Evolutionary conservation across 2,888 invertebrate genomes (phyloP).

Genomic region (Drosophila mimetica): DNA sequence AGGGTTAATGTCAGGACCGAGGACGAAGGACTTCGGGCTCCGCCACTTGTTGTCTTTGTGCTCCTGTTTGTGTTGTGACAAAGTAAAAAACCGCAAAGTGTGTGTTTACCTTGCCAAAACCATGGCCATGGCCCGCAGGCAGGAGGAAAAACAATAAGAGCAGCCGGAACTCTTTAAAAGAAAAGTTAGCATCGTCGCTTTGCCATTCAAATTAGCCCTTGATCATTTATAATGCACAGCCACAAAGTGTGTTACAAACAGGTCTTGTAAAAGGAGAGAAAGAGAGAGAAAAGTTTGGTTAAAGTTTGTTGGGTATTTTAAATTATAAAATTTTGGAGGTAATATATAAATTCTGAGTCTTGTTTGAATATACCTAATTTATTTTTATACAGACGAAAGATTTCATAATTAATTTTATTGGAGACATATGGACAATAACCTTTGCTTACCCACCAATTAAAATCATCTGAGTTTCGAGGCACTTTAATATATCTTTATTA

Average conservation of each 20-base stretch:
- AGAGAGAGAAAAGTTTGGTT: background rate
- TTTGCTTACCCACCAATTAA: no score
- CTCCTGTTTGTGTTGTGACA: conserved; percentile 25
- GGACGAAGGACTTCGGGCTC: background rate
- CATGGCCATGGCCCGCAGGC: conserved; percentile 14
- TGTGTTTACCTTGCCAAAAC: conserved; percentile 29
- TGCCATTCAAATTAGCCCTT: conserved; percentile 43
- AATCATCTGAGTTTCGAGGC: no score
- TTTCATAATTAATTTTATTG: no score
- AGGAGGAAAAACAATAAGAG: conserved; percentile 29
- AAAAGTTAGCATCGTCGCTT: conserved; percentile 39
- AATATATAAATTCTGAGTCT: no score
- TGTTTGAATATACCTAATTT: no score
- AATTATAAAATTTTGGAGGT: no score
- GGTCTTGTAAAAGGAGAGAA: conserved; percentile 1
- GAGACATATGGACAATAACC: no score
- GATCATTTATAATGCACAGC: conserved; percentile 38
- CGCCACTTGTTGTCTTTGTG: conserved; percentile 37
- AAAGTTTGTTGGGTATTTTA: no score
- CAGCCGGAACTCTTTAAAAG: conserved; percentile 35
- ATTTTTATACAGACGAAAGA: no score
- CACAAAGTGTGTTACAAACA: conserved; percentile 15
- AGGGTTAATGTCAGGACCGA: conserved; percentile 1
- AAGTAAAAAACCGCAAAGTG: conserved; percentile 24
- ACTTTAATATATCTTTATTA: no score